phyloP scores from a whole-genome alignment of 2,797 vertebrate species.

The Melanotaenia maccullochi region DNA sequence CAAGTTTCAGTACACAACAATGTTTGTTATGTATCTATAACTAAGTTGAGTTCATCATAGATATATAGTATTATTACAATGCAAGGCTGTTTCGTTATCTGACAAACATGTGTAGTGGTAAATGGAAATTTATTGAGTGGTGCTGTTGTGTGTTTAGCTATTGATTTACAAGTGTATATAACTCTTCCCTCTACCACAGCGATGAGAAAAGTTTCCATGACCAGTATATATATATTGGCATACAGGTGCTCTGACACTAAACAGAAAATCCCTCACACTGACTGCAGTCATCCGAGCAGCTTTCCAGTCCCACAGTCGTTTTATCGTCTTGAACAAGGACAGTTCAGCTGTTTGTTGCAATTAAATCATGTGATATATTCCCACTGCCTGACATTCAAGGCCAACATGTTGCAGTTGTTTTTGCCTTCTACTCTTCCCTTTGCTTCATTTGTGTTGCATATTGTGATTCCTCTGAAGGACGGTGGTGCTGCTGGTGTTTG shows the following conservation, averaged over 20 bases:
- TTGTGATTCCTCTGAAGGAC: constrained; percentile 5
- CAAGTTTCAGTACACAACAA: not conserved
- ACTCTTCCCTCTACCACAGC: not conserved
- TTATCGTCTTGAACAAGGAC: not conserved
- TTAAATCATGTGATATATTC: not conserved
- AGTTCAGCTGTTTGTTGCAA: not conserved
- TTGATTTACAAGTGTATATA: not conserved
- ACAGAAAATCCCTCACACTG: not conserved
- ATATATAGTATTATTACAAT: not conserved
- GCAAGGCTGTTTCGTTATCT: not conserved
- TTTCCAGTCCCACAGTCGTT: not conserved
- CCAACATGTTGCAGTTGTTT: not conserved
- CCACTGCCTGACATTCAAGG: not conserved
- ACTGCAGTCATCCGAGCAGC: not conserved
- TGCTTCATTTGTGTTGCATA: not conserved
- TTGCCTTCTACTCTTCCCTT: not conserved
- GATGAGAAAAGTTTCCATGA: not conserved
- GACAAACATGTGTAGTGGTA: not conserved
- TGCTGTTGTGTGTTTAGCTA: constrained; percentile 1
- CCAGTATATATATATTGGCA: not conserved
- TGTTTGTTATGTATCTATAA: not conserved
- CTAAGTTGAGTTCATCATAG: not conserved
- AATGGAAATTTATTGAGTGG: not conserved
- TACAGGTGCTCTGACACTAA: not conserved
- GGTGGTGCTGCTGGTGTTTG: not conserved